phyloP scores from a whole-genome alignment of 37 sponge, comb jelly and placozoan genomes.

The Beroe forskalii region DNA sequence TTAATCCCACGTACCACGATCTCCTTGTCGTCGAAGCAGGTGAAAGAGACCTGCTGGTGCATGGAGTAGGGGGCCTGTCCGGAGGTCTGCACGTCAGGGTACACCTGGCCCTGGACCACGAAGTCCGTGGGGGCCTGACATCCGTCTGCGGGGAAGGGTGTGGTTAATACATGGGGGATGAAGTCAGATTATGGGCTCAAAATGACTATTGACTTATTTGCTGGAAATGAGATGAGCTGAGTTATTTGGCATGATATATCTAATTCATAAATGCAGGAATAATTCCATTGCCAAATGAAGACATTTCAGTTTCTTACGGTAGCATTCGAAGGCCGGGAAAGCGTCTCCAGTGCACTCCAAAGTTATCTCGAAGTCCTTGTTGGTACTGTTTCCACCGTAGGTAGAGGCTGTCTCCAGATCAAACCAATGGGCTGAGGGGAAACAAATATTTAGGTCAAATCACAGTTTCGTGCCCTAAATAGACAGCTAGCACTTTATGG shows the following conservation, averaged over 20 bases:
- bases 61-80: constrained; percentile 12
- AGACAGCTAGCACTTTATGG: no score
- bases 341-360: neutral
- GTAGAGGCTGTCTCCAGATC: neutral
- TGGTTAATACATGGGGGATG: no score
- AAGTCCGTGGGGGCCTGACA: constrained; percentile 14
- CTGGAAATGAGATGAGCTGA: no score
- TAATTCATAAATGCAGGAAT: no score
- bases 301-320: no score
- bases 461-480: no score
- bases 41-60: neutral
- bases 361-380: neutral
- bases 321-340: neutral
- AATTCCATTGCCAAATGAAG: no score
- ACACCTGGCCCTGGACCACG: neutral
- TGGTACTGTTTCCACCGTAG: neutral
- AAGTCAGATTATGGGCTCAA: no score
- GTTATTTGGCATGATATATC: no score
- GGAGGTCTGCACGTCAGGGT: neutral
- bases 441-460: no score
- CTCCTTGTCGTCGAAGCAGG: neutral
- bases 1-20: neutral
- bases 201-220: no score
- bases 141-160: constrained; percentile 27
- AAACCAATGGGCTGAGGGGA: neutral